Evolutionary conservation across 2,888 invertebrate species (phyloP), one percentile per base, ranked within the genome.

Genomic region (Harpagoxenus sublaevis): DNA sequence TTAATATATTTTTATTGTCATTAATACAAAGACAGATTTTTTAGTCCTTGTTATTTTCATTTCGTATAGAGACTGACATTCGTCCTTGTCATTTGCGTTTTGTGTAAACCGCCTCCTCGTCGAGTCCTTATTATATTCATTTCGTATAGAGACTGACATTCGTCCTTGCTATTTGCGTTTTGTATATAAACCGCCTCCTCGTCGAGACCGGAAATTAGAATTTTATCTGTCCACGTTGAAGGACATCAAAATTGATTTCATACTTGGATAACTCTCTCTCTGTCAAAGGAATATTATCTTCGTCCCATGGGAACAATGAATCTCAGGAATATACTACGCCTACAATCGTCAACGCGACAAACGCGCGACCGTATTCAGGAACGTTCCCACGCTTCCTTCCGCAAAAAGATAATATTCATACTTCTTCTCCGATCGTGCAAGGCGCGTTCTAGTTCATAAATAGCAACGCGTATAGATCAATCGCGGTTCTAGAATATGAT

Each of bases 181-280:
- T 71, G 60, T 35, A 39, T 35, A 39, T 53, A 51, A 28, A 39
- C 45, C 28, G 48, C 42, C 48, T 73, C 28, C 31, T 55, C 48
- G 60, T 81, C 60, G 18, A 78, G 42, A 51, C 57, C 81, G 78
- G 83, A 83, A 78, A 83, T 83, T 78, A 78, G 57, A 74, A 83
- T 57, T 83, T 83, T 55, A 77, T 83, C 78, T 70, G 63, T 66
- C 57, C 42, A 45, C 45, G 15, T 15, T 66, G 79, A 83, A 63
- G 31, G 63, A 57, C 63, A 53, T 55, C 45, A 35, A 42, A n/a
- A 48, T 23, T 71, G 73, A 81, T 73, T 60, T 81, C 18, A 73
- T 62, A 62, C 60, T 81, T 51, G 71, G 39, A 12, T 62, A 65
- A 60, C 39, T 71, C 48, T 62, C 48, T 62, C 28, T 70, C 23